Base-by-base conservation (phyloP, 2,113 vertebrate genomes). In the Holacanthus passer region DNA sequence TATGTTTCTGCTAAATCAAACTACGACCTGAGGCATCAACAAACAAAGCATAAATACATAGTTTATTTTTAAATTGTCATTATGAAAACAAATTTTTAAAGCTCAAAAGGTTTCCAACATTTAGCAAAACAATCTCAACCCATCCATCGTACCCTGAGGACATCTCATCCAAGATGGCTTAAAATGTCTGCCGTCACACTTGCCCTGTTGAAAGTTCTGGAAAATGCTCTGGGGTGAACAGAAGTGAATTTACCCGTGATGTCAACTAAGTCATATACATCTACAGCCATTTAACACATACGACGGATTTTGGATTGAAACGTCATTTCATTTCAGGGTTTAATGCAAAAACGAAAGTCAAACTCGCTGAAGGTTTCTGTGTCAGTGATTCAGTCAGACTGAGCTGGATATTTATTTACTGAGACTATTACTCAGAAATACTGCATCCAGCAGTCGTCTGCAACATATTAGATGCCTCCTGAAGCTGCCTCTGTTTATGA, bases 401-500 rank as follows among this genome's bases (percentile, higher is more conserved):
- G 52, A 35, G 52, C 58, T 50, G 45, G 41, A 70, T 79, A 58
- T 75, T 81, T 73, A 64, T 69, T 53, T 45, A 35, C 41, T 59
- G 35, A 47, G 39, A 45, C 48, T 77, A 27, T 5, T 2, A 35
- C 50, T 63, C 68, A 17, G 66, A 73, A 62, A 56, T 69, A 20
- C 32, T 70, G 73, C 74, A 56, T 80, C 73, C 53, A 48, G 58
- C 29, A 13, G 52, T 55, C 8, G 73, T 74, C 85, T 88, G 83
- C 69, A 43, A 65, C 41, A 3, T 22, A 71, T 83, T 76, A 77
- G 47, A 73, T 24, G 76, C 35, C 66, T 77, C 67, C 77, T 37
- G 80, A 68, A 63, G 73, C 56, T 55, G 77, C 67, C 78, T 84
- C 55, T 81, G 89, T 86, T 87, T 81, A 71, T 77, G 83, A 86